Evolutionary conservation across 2,797 vertebrate species (phyloP).

Genomic region (Acomys russatus): DNA sequence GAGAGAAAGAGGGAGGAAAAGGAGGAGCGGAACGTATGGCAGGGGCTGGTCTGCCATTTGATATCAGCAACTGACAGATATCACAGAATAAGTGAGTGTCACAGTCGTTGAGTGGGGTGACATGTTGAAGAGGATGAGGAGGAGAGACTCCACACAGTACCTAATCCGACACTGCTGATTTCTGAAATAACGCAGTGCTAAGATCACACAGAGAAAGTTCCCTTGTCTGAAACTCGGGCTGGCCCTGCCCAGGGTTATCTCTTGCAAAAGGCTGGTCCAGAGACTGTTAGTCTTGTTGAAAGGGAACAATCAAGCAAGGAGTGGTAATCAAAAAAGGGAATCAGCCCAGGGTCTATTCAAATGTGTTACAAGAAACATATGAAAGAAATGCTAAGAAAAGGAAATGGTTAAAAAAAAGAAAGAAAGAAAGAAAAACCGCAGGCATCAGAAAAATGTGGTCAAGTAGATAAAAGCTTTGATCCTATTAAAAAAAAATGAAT

Average conservation of each 20-base stretch:
- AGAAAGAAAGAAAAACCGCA: neutral
- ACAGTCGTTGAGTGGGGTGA: neutral
- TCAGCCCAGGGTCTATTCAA: neutral
- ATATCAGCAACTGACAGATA: neutral
- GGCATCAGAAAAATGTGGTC: slow-evolving; percentile 36
- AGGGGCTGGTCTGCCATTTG: neutral
- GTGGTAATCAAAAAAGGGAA: neutral
- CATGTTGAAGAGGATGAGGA: neutral
- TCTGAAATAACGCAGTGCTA: neutral
- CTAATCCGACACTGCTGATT: neutral
- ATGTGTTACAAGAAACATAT: slow-evolving; percentile 31
- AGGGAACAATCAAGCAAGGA: slow-evolving; percentile 6
- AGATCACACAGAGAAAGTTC: neutral
- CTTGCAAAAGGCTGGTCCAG: neutral
- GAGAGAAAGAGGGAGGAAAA: fast-evolving
- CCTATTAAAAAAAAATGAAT: slow-evolving; percentile 22
- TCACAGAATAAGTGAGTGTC: neutral
- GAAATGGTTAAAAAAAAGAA: slow-evolving; percentile 4
- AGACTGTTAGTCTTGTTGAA: neutral
- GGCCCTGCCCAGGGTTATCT: neutral
- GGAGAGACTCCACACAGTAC: neutral
- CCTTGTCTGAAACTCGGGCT: neutral
- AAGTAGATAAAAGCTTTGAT: slow-evolving; percentile 53
- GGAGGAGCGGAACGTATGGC: neutral
- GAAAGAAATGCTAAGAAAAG: slow-evolving; percentile 2